Evolutionary conservation across 1,140 invertebrate species (phyloP).

Genomic region (Uloborus diversus): DNA sequence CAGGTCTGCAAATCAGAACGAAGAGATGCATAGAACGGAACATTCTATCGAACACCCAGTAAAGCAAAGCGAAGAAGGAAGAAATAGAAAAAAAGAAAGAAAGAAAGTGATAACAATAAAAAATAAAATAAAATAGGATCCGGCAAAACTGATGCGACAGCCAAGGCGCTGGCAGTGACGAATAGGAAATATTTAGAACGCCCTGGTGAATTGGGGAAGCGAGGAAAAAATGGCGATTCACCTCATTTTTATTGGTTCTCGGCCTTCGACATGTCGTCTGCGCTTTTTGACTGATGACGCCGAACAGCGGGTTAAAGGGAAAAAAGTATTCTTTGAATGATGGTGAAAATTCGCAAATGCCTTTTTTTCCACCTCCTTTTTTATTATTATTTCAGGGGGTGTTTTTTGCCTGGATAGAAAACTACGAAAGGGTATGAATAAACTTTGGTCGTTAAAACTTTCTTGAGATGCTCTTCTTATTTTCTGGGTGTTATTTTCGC

Average conservation of each 20-base stretch:
- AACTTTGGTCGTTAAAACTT: conserved; percentile 57
- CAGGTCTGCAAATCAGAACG: too few species aligned
- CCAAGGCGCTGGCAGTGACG: conserved; percentile 48
- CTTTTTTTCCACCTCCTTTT: not conserved
- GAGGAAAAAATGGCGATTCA: conserved; percentile 22
- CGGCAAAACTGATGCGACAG: conserved; percentile 32
- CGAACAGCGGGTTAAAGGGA: conserved; percentile 21
- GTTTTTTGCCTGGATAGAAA: conserved; percentile 39
- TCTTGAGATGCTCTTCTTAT: conserved; percentile 26
- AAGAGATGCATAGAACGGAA: too few species aligned
- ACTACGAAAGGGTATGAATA: conserved; percentile 44
- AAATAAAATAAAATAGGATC: not conserved
- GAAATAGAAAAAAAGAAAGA: too few species aligned
- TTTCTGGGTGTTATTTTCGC: conserved; percentile 52
- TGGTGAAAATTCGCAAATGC: conserved; percentile 55
- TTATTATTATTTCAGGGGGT: not conserved
- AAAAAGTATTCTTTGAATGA: conserved; percentile 50
- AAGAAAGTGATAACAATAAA: not conserved
- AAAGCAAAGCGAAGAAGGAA: too few species aligned
- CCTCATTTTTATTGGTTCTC: conserved; percentile 35
- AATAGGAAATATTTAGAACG: conserved; percentile 58
- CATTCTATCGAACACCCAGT: too few species aligned
- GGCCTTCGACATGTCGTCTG: conserved; percentile 52
- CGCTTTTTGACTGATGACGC: conserved; percentile 52
- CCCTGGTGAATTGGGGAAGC: conserved; percentile 45